phyloP scores from a whole-genome alignment of 2,888 invertebrate genomes.

The Carabus problematicus region DNA sequence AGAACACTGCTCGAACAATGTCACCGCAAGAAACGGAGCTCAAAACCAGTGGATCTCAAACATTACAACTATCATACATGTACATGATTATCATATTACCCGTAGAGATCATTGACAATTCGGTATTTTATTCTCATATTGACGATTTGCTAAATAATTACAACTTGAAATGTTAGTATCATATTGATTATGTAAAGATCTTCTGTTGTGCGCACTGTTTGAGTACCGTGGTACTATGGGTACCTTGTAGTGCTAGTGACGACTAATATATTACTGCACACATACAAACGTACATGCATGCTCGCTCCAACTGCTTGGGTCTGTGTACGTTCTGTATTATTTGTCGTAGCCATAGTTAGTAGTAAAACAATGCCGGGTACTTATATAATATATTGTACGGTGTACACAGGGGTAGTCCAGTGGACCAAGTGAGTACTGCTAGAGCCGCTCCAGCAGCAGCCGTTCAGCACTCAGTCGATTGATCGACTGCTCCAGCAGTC shows the following conservation, averaged over 20 bases:
- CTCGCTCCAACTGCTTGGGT: neutral
- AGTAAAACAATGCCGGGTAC: slow-evolving; percentile 39
- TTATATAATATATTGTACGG: slow-evolving; percentile 56
- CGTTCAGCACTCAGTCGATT: slow-evolving; percentile 46
- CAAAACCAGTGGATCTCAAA: slow-evolving; percentile 3
- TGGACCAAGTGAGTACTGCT: slow-evolving; percentile 46
- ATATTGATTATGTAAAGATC: slow-evolving; percentile 4
- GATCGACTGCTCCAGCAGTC: slow-evolving; percentile 53
- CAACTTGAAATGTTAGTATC: too few relatives aligned
- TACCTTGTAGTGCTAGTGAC: neutral
- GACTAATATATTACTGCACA: too few relatives aligned
- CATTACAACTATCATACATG: too few relatives aligned
- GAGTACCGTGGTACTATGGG: neutral
- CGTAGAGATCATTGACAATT: too few relatives aligned
- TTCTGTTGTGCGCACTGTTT: neutral
- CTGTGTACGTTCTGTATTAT: slow-evolving; percentile 2
- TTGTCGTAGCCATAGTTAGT: slow-evolving; percentile 21
- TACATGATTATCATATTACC: too few relatives aligned
- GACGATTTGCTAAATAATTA: too few relatives aligned
- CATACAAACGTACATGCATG: too few relatives aligned
- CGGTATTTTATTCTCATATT: too few relatives aligned
- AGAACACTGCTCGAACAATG: slow-evolving; percentile 49
- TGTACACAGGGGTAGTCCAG: slow-evolving; percentile 47
- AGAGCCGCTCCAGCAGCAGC: slow-evolving; percentile 45
- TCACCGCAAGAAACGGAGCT: slow-evolving; percentile 54